These are phyloP conservation scores for Urocolius indicus DNA, from an alignment of 2,113 vertebrate genomes.

Conservation along the genomic window DNA sequence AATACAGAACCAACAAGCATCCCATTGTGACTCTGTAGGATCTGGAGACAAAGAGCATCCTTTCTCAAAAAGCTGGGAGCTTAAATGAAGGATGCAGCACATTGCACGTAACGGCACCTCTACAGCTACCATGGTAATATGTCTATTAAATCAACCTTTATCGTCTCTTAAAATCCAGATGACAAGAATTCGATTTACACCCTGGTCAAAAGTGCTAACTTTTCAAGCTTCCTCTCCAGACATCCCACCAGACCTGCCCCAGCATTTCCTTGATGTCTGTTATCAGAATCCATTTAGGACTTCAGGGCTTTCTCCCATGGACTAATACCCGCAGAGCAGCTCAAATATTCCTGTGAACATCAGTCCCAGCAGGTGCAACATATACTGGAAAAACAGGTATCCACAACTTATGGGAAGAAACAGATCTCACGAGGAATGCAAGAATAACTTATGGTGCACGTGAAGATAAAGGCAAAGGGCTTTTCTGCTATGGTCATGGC, in stretches of 20 bases:
- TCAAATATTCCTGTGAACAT: background rate
- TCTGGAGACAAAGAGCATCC: background rate
- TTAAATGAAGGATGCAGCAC: background rate
- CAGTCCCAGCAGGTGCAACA: background rate
- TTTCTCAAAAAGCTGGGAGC: background rate
- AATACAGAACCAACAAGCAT: slow-evolving; percentile 8
- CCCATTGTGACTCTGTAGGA: background rate
- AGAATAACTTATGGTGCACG: background rate
- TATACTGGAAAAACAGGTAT: background rate
- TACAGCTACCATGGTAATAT: background rate
- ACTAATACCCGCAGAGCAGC: background rate
- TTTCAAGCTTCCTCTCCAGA: background rate
- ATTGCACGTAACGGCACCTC: background rate
- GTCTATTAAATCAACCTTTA: background rate
- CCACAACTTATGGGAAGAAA: background rate
- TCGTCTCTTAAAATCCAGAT: background rate
- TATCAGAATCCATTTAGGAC: background rate
- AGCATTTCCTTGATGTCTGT: background rate
- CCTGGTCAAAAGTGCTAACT: background rate
- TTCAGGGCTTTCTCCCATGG: background rate
- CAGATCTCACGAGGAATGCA: background rate
- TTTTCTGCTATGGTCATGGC: background rate
- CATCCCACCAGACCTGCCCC: background rate
- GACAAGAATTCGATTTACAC: background rate
- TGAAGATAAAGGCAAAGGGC: background rate